Conservation (phyloP, 23 tunicate species). For the Halocynthia roretzi region DNA sequence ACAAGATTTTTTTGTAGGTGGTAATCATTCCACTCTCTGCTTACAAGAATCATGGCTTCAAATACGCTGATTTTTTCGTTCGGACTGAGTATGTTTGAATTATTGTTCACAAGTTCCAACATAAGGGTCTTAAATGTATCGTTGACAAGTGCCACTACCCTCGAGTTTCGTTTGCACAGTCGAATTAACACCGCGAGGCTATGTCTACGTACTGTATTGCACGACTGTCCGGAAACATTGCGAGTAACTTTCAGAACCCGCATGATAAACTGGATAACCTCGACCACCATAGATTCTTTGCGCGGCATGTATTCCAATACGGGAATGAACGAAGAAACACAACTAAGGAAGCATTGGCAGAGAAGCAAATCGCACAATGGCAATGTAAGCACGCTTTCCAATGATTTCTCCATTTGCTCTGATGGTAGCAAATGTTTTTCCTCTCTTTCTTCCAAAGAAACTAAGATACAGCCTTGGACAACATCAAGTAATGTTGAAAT, state of each 20-base stretch:
- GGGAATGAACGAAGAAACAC: conserved; percentile 2
- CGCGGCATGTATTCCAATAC: background rate
- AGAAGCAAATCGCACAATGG: background rate
- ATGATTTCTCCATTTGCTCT: background rate
- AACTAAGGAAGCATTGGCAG: conserved; percentile 7
- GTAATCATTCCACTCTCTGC: conserved; percentile 70
- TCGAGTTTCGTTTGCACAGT: conserved; percentile 20
- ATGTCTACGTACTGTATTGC: conserved; percentile 11
- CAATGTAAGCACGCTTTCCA: background rate
- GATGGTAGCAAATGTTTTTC: background rate
- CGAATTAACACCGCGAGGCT: conserved; percentile 19
- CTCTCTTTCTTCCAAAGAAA: background rate
- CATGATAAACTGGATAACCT: no score
- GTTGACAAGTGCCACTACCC: conserved; percentile 1
- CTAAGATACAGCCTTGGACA: background rate
- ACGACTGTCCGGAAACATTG: background rate
- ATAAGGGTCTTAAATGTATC: conserved; percentile 28
- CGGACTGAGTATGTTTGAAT: conserved; percentile 12
- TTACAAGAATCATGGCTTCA: conserved; percentile 47
- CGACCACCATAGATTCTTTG: background rate
- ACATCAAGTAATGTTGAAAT: background rate
- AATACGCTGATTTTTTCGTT: conserved; percentile 46
- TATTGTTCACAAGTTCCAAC: conserved; percentile 8
- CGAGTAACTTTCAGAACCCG: no score
- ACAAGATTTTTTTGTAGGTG: conserved; percentile 33